Base-by-base conservation (phyloP, 2,888 invertebrate species). In the Molanna angustata region DNA sequence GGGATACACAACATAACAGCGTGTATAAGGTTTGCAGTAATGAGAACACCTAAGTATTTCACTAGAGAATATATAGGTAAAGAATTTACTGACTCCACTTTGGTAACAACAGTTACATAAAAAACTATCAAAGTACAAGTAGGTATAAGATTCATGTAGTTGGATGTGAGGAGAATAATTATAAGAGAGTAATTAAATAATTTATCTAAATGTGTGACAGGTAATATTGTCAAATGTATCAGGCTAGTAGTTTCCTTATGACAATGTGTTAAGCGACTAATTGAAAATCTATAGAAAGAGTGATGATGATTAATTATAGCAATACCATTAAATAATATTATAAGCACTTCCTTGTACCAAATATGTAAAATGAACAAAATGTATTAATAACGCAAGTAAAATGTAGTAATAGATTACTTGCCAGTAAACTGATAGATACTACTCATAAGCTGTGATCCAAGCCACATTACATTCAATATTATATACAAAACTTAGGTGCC, bases 381-480 rank as follows among this genome's bases (percentile, higher is more conserved):
- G 55, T 37, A 55, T 55, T 55, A 53, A 55, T 55, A 52, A 55
- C 53, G 58, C 55, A 52, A 56, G 41, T 32, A 45, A 51, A 52
- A 48, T 53, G 39, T 48, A 52, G 51, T 56, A 54, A 58, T 53
- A 58, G 54, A 52, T 56, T 53, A 56, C 49, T 56, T 51, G 56
- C 52, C 51, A 56, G 53, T 52, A 56, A 53, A 43, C 49, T 49
- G 41, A 41, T 39, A 13, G 45, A 47, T 42, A 50, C 53, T 58
- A n/a, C n/a, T n/a, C n/a, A 50, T 51, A 59, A 59, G 59, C 59
- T 59, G 59, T 59, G 59, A 59, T 59, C 59, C 54, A 59, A 59
- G 59, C 59, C 59, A 56, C 59, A 59, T 59, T 59, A 56, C 56
- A 54, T 54, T 54, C 53, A 55, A 52, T 56, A 59, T 55, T 56